Percentiles rank a stretch among this genome's conserved stretches.
Evolutionary conservation across 2,797 vertebrate genomes (phyloP).

Genomic region (Momotus momota): DNA sequence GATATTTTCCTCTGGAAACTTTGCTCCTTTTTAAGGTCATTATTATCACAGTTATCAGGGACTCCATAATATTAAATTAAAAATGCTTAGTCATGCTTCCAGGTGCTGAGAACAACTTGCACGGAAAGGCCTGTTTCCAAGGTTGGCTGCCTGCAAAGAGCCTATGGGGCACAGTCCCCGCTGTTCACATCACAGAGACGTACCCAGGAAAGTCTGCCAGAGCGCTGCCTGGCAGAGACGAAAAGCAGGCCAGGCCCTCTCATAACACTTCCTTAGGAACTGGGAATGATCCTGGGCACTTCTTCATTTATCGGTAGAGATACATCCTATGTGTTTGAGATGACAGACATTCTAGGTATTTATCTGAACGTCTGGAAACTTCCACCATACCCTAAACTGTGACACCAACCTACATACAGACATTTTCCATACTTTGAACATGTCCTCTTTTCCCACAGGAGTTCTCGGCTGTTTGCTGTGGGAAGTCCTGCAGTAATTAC

Average conservation of each 20-base stretch:
- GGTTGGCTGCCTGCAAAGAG: neutral
- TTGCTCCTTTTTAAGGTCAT: neutral
- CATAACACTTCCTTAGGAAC: neutral
- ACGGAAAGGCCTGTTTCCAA: neutral
- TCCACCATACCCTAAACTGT: neutral
- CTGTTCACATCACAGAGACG: neutral
- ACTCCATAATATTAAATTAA: neutral
- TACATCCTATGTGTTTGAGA: neutral
- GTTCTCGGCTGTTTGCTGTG: neutral
- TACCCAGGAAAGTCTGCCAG: neutral
- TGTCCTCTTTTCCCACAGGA: neutral
- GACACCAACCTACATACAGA: neutral
- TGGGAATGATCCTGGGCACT: neutral
- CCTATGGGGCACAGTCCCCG: neutral
- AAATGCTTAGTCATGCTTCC: constrained; percentile 2
- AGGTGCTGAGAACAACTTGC: neutral
- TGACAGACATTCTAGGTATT: neutral
- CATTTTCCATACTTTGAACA: neutral
- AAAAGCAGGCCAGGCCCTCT: neutral
- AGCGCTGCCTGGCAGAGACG: neutral
- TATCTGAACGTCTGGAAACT: neutral
- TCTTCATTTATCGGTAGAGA: neutral
- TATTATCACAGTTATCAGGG: neutral
- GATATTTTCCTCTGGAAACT: neutral
- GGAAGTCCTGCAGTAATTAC: neutral